Conservation (phyloP, 2,888 invertebrate genomes). For the Hypomecis atomaria region DNA sequence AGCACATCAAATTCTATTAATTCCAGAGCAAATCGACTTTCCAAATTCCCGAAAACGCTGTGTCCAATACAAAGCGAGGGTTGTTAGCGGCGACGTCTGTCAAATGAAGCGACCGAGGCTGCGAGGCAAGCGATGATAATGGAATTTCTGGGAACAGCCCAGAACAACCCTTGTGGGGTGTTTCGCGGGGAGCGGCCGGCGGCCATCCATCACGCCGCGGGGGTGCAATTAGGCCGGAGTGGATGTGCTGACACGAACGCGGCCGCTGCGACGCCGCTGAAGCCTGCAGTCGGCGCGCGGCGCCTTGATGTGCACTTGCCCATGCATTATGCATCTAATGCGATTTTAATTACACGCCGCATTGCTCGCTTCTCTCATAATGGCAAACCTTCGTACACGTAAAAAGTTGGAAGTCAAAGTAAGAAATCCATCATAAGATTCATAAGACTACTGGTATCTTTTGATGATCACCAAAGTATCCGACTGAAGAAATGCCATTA, state of each 20-base stretch:
- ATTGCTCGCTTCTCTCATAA: neutral
- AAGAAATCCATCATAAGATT: neutral
- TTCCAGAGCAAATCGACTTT: conserved; percentile 39
- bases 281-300: conserved; percentile 34
- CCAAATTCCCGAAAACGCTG: conserved; percentile 56
- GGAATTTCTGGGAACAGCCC: conserved; percentile 83
- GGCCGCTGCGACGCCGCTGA: conserved; percentile 54
- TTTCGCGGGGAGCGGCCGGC: conserved; percentile 58
- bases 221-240: conserved; percentile 69
- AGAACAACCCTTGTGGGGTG: conserved; percentile 80
- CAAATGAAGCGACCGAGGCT: conserved; percentile 63
- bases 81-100: conserved; percentile 66
- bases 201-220: conserved; percentile 79
- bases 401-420: neutral
- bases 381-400: neutral
- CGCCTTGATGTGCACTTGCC: conserved; percentile 34
- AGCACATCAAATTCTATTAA: conserved; percentile 30
- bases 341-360: conserved; percentile 38
- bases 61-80: conserved; percentile 50
- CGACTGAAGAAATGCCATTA: conserved; percentile 9
- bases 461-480: neutral
- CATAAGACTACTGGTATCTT: neutral
- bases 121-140: conserved; percentile 69
- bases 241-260: conserved; percentile 79
- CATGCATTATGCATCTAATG: conserved; percentile 34